Percentiles rank a stretch among this genome's conserved stretches.
These are phyloP conservation scores for Smittia sp. DNA, from an alignment of 2,888 invertebrate genomes.

Conservation along the genomic window DNA sequence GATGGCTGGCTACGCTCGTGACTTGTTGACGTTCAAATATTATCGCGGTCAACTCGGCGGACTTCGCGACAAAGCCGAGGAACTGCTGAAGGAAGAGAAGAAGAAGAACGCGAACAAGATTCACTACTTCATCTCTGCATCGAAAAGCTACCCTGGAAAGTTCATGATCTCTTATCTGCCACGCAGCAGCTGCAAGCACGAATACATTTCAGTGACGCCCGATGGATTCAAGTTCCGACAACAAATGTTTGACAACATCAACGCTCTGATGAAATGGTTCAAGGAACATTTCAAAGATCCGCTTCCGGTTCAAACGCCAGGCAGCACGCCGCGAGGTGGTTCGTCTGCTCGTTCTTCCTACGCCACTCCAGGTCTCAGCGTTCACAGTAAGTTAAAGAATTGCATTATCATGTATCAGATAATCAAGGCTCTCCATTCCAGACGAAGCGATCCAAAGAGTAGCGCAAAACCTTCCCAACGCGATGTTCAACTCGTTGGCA, in stretches of 20 bases:
- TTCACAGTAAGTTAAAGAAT: slow-evolving; percentile 46
- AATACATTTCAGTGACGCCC: slow-evolving; percentile 86
- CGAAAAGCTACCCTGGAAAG: slow-evolving; percentile 84
- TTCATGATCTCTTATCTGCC: slow-evolving; percentile 94
- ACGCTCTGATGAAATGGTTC: slow-evolving; percentile 86
- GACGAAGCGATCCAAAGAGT: slow-evolving; percentile 67
- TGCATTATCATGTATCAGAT: too few species aligned
- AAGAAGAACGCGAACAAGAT: slow-evolving; percentile 82
- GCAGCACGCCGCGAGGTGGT: slow-evolving; percentile 64
- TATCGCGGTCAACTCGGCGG: slow-evolving; percentile 76
- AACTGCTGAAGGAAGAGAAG: slow-evolving; percentile 83
- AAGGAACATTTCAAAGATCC: slow-evolving; percentile 97
- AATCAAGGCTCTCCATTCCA: too few species aligned
- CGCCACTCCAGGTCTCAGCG: slow-evolving; percentile 46
- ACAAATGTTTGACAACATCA: slow-evolving; percentile 75
- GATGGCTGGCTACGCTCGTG: slow-evolving; percentile 91
- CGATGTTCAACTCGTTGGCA: slow-evolving; percentile 68
- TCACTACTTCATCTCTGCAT: slow-evolving; percentile 81
- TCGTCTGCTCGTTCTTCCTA: slow-evolving; percentile 49
- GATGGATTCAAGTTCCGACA: slow-evolving; percentile 91
- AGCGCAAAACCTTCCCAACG: slow-evolving; percentile 66
- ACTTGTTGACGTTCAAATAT: slow-evolving; percentile 88
- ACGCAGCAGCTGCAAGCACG: slow-evolving; percentile 78
- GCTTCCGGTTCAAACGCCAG: slow-evolving; percentile 68
- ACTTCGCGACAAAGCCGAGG: slow-evolving; percentile 82